Evolutionary conservation across 2,113 vertebrate species (phyloP), one percentile per base, ranked within the genome.

Genomic region (Callospermophilus lateralis): DNA sequence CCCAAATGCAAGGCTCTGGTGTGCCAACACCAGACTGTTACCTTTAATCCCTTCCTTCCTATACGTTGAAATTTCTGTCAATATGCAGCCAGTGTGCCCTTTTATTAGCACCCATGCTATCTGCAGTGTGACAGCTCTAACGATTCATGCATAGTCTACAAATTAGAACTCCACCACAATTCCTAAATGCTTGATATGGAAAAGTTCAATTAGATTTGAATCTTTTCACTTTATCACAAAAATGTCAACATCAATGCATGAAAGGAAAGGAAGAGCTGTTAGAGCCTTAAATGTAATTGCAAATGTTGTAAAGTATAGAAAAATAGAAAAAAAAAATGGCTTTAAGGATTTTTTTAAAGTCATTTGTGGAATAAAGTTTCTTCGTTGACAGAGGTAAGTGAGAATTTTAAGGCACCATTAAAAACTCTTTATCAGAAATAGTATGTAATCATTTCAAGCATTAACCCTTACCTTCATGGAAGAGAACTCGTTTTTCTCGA

Each of bases 241-340:
- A 97, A 97, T 83, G 78, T 93, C 93, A 95, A 92, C 89, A 94
- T 85, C 53, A 58, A 9, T 63, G 77, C 70, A 30, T 51, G 48
- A 89, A 94, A 80, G 42, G n/a, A 94, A 83, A 83, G 2, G 20
- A 78, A 94, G 55, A 73, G 48, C 48, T 85, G 53, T 93, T 83
- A 85, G 42, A 89, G 32, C 17, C 34, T 93, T 45, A 65, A 24
- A 85, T 39, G 51, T 63, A 93, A 95, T 93, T 94, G 96, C 37
- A 65, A 78, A n/a, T 63, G 51, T 78, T 92, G 51, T 55, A 84
- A 86, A 95, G 45, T 87, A 63, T 17, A 84, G 24, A 90, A 72
- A 87, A 93, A 91, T 86, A 76, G 68, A 93, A 89, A 55, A 26
- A 61, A 68, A 48, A 58, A 90, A 80, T 34, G 39, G 4, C 51